A percentile compares a stretch with the other conserved stretches of the same genome.
These are phyloP conservation scores for Ptychoptera albimana DNA, from an alignment of 2,888 invertebrate species.

Conservation along the genomic window DNA sequence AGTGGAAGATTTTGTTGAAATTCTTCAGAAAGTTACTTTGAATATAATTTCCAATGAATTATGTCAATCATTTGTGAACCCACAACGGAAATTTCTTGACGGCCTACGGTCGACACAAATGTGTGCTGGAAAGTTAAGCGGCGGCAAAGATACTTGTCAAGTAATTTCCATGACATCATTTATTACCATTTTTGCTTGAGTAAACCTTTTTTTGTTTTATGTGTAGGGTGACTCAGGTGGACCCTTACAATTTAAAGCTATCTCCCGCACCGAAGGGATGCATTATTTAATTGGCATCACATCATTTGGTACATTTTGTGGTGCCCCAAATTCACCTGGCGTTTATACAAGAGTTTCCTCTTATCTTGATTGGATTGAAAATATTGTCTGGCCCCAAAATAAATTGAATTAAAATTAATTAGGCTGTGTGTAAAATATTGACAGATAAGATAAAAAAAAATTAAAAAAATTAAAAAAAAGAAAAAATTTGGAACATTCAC, in stretches of 20 bases:
- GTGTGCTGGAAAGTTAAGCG: constrained; percentile 29
- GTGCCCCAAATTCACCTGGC: constrained; percentile 23
- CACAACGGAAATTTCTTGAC: constrained; percentile 21
- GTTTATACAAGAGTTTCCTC: constrained; percentile 25
- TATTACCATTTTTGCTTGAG: too few relatives aligned
- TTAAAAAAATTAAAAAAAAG: too few relatives aligned
- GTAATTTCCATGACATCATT: background rate
- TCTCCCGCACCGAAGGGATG: too few relatives aligned
- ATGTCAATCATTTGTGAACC: constrained; percentile 21
- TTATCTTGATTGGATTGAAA: constrained; percentile 28
- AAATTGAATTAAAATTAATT: too few relatives aligned
- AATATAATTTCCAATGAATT: constrained; percentile 19
- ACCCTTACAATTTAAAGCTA: too few relatives aligned
- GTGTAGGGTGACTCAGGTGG: too few relatives aligned
- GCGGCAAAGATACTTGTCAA: constrained; percentile 27
- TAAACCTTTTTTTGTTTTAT: background rate
- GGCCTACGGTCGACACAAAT: constrained; percentile 28
- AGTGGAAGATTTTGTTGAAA: constrained; percentile 20
- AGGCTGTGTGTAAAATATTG: too few relatives aligned
- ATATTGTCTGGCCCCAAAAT: constrained; percentile 16
- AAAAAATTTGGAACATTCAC: too few relatives aligned
- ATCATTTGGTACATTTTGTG: constrained; percentile 29
- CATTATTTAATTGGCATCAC: constrained; percentile 15
- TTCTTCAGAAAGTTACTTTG: constrained; percentile 27
- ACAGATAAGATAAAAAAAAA: too few relatives aligned